These are phyloP conservation scores for Drosophila peninsularis DNA, from an alignment of 2,888 invertebrate species.

Conservation along the genomic window DNA sequence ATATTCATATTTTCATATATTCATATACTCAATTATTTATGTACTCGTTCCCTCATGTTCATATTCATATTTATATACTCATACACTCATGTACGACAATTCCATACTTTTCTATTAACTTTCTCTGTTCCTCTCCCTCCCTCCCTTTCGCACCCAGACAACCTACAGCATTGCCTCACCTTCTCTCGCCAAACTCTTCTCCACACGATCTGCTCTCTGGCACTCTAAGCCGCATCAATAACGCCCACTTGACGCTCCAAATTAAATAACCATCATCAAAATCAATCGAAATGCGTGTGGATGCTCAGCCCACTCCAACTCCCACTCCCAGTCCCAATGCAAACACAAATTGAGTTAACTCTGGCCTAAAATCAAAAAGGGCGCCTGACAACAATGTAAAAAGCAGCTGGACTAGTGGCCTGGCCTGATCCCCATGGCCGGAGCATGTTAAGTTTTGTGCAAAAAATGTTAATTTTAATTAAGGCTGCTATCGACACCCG, in stretches of 20 bases:
- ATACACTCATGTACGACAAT: not conserved
- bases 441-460: slow-evolving; percentile 60
- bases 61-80: not conserved
- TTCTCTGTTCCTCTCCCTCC: too few species aligned
- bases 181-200: slow-evolving; percentile 12
- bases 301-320: not conserved
- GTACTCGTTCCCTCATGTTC: not conserved
- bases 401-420: slow-evolving; percentile 27
- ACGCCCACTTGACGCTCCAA: slow-evolving; percentile 75
- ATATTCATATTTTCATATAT: not conserved
- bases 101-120: not conserved
- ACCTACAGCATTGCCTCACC: not conserved
- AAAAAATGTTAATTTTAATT: slow-evolving; percentile 81
- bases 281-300: slow-evolving; percentile 62
- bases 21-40: not conserved
- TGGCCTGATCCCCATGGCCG: slow-evolving; percentile 28
- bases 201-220: slow-evolving; percentile 18
- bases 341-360: slow-evolving; percentile 72
- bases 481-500: slow-evolving; percentile 78
- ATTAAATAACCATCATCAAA: slow-evolving; percentile 79
- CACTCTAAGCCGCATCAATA: slow-evolving; percentile 69
- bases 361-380: slow-evolving; percentile 72
- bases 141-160: not conserved
- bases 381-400: slow-evolving; percentile 67
- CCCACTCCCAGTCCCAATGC: not conserved